phyloP scores from a whole-genome alignment of 2,113 vertebrate genomes.

The Vicugna pacos region DNA sequence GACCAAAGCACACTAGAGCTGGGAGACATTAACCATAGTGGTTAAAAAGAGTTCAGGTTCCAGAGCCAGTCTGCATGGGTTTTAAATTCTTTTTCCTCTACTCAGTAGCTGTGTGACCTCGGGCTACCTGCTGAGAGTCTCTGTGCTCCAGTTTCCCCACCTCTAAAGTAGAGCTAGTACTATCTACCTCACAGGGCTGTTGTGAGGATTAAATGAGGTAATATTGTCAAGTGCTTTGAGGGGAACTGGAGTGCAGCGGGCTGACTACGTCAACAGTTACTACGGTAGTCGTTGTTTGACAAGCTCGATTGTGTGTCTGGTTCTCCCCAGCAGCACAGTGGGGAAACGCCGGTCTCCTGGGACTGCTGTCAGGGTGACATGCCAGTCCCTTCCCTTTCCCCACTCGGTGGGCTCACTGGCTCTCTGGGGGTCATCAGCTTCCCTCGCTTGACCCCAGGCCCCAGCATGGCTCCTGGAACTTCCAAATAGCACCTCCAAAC shows the following conservation, averaged over 20 bases:
- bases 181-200: accelerated
- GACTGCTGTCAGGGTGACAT: neutral
- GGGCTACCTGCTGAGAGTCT: neutral
- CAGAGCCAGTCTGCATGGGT: neutral
- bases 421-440: neutral
- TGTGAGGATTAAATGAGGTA: neutral
- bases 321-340: neutral
- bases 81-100: neutral
- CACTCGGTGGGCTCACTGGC: neutral
- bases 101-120: neutral
- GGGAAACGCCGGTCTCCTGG: neutral
- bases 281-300: accelerated
- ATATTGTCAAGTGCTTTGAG: accelerated
- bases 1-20: neutral
- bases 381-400: too few species aligned
- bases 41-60: neutral
- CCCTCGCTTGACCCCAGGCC: neutral
- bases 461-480: too few species aligned
- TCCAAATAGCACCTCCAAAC: too few species aligned
- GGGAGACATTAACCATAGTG: neutral
- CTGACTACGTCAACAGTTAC: neutral
- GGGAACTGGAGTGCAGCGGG: accelerated
- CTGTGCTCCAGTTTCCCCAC: neutral
- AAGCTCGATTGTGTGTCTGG: neutral
- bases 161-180: too few species aligned